Conservation (phyloP, 2,113 vertebrate genomes). For the Cyrtonyx montezumae region DNA sequence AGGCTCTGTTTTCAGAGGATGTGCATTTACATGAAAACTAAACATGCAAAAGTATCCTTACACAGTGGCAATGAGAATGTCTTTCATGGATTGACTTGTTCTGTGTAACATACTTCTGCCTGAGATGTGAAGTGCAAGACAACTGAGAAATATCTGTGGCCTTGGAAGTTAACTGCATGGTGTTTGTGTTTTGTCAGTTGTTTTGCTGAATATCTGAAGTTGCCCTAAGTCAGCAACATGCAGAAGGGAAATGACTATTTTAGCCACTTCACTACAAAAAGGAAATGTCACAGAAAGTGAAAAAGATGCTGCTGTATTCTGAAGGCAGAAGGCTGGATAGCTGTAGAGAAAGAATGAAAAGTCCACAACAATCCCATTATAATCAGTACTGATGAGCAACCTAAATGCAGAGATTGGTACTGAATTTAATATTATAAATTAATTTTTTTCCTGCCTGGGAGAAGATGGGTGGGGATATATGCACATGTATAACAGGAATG, state of each 20-base stretch:
- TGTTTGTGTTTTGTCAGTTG: background rate
- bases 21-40: background rate
- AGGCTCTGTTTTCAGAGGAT: background rate
- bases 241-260: background rate
- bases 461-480: background rate
- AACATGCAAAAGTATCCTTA: conserved; percentile 9
- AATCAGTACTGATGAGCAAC: background rate
- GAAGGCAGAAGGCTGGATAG: background rate
- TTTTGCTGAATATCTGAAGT: background rate
- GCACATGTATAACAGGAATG: background rate
- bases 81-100: background rate
- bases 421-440: background rate
- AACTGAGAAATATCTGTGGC: background rate
- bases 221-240: background rate
- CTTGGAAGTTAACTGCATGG: background rate
- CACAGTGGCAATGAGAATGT: background rate
- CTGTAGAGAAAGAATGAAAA: background rate
- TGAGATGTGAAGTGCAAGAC: background rate
- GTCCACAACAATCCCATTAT: background rate
- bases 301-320: background rate
- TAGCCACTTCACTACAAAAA: background rate
- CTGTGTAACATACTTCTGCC: background rate
- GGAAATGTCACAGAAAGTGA: background rate
- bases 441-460: background rate
- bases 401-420: background rate